Percentiles rank a stretch among this genome's conserved stretches.
Conservation (phyloP, 2,113 vertebrate genomes). For the Triplophysa rosa region DNA sequence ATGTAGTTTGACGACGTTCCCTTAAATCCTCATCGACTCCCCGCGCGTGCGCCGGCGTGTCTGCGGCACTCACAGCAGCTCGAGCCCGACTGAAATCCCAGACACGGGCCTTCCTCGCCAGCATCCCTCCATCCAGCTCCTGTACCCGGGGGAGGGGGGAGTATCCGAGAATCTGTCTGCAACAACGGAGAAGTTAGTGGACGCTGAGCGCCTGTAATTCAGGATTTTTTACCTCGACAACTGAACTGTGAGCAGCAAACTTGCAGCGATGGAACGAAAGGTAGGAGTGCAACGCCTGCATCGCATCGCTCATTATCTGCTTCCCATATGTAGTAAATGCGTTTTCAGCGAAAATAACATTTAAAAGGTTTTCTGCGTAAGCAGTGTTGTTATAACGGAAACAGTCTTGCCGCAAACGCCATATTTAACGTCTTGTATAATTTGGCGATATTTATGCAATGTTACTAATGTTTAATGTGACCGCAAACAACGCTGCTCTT, state of each 20-base stretch:
- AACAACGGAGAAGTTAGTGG: conserved; percentile 44
- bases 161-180: conserved; percentile 36
- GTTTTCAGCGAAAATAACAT: conserved; percentile 7
- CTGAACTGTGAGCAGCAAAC: conserved; percentile 36
- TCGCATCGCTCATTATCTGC: conserved; percentile 33
- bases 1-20: conserved; percentile 56
- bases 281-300: conserved; percentile 51
- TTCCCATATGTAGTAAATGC: not conserved
- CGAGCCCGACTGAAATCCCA: conserved; percentile 38
- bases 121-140: conserved; percentile 49
- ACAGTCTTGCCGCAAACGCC: not conserved
- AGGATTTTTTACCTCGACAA: conserved; percentile 2
- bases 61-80: conserved; percentile 47
- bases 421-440: not conserved
- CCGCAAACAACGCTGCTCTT: not conserved
- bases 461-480: not conserved
- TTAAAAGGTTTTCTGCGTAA: not conserved
- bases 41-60: conserved; percentile 52
- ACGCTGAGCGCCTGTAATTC: conserved; percentile 15
- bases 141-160: conserved; percentile 47
- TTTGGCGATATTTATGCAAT: not conserved
- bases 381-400: not conserved
- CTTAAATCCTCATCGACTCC: conserved; percentile 44
- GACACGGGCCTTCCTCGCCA: conserved; percentile 48
- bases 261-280: conserved; percentile 61